Conservation (phyloP, 2,888 invertebrate species). For the Odontocolon sp. region DNA sequence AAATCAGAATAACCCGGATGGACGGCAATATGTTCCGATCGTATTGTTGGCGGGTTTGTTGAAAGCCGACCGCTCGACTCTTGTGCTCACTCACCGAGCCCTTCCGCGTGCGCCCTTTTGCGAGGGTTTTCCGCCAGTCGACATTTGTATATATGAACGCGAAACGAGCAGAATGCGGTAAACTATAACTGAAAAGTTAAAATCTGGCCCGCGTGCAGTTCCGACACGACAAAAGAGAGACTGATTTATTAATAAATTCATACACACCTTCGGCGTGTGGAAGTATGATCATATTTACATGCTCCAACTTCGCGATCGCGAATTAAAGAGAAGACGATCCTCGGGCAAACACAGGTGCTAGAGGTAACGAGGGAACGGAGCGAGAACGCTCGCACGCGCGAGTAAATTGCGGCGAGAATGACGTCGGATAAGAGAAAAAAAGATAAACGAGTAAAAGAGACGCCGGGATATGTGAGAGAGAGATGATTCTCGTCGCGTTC, state of each 20-base stretch:
- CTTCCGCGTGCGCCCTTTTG: slow-evolving; percentile 56
- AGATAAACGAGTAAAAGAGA: slow-evolving; percentile 20
- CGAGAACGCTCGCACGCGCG: slow-evolving; percentile 47
- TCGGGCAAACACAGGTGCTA: slow-evolving; percentile 37
- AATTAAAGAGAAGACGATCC: slow-evolving; percentile 32
- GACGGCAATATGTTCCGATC: slow-evolving; percentile 73
- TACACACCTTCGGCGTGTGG: not conserved
- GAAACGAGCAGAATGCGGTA: slow-evolving; percentile 2
- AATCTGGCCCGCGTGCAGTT: slow-evolving; percentile 4
- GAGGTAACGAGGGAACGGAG: slow-evolving; percentile 21
- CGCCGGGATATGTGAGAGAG: slow-evolving; percentile 6
- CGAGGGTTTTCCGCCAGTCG: slow-evolving; percentile 58
- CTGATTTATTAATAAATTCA: slow-evolving; percentile 44
- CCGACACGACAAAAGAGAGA: slow-evolving; percentile 10
- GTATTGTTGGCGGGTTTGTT: slow-evolving; percentile 68
- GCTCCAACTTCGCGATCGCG: not conserved
- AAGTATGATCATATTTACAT: slow-evolving; percentile 29
- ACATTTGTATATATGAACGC: not conserved
- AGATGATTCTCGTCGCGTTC: slow-evolving; percentile 38
- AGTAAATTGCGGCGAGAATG: slow-evolving; percentile 45
- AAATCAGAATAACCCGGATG: slow-evolving; percentile 77
- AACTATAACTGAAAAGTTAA: slow-evolving; percentile 35
- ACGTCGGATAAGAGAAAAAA: slow-evolving; percentile 35
- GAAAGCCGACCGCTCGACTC: slow-evolving; percentile 41
- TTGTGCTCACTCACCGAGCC: slow-evolving; percentile 39